Base-by-base conservation (phyloP, 2,888 invertebrate genomes). In the Tetropium fuscum region DNA sequence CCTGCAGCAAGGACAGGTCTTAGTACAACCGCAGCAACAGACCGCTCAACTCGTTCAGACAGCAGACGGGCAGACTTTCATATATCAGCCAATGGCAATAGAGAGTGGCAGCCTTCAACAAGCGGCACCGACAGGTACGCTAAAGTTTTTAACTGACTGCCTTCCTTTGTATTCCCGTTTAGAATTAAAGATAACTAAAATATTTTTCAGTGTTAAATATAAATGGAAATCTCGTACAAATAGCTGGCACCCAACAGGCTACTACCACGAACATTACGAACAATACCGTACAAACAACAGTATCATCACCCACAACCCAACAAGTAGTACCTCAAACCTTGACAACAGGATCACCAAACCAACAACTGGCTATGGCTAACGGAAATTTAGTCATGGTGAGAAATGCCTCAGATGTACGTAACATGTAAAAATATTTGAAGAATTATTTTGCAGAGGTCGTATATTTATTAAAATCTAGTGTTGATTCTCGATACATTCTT, bases 51-150 rank as follows among this genome's bases (percentile, higher is more conserved):
- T 97, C 34, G 90, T 97, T 25, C 97, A 96, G 80, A 92, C 95
- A 0, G 87, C 94, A 0, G 96, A 96, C 81, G 97, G 97, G 0
- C 97, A 97, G 81, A 95, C 96, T 0, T 92, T 93, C 71, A 88
- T 95, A 53, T 95, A 95, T 79, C 96, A 97, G 78, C 93, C 94
- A 0, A 85, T 88, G 22, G 85, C 88, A 10, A 82, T 87, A 38
- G 77, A 88, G 11, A 87, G 88, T 61, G 83, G 84, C 59, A 66
- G 78, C 27, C 82, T 82, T 61, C 82, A 85, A 47, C 86, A 85
- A 70, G 79, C 87, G 0, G 88, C 90, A 78, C 87, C 88, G 1
- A 87, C 87, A 71, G 81, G 81, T 80, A 70, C 40, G 11, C 27
- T 51, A 16, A 18, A 13, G 48, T 27, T 20, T 18, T 6, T 13